Conservation (phyloP, 2,888 invertebrate species). For the Morpho achilles region DNA sequence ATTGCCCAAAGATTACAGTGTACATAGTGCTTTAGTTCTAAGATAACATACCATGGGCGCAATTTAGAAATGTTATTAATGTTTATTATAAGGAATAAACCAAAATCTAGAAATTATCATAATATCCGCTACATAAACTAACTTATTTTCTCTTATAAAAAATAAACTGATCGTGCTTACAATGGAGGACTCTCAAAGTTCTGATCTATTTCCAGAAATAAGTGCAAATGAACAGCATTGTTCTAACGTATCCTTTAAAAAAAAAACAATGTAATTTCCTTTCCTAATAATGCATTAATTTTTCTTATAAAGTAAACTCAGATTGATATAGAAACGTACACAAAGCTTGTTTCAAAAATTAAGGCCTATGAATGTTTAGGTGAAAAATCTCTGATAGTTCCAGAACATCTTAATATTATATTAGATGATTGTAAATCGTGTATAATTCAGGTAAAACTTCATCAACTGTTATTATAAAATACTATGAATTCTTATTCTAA, state of each 20-base stretch:
- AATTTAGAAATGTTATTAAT: too few species aligned
- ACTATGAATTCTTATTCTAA: neutral
- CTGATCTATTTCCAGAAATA: constrained; percentile 45
- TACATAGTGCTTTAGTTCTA: too few species aligned
- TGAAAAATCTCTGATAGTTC: constrained; percentile 33
- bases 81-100: too few species aligned
- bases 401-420: constrained; percentile 37
- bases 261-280: neutral
- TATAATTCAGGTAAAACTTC: constrained; percentile 45
- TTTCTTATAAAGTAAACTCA: constrained; percentile 31
- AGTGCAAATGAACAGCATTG: constrained; percentile 33
- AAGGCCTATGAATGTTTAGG: constrained; percentile 37
- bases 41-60: too few species aligned
- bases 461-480: neutral
- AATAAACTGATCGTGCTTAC: neutral
- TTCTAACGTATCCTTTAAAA: constrained; percentile 43
- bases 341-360: constrained; percentile 41
- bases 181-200: constrained; percentile 58
- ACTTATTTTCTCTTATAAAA: too few species aligned
- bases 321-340: constrained; percentile 42
- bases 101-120: too few species aligned
- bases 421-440: constrained; percentile 49
- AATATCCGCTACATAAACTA: too few species aligned
- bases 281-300: neutral
- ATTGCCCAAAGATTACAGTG: too few species aligned